A percentile compares a stretch with the other conserved stretches of the same genome.
phyloP scores from a whole-genome alignment of 2,797 vertebrate species.

The Gastrophryne carolinensis region DNA sequence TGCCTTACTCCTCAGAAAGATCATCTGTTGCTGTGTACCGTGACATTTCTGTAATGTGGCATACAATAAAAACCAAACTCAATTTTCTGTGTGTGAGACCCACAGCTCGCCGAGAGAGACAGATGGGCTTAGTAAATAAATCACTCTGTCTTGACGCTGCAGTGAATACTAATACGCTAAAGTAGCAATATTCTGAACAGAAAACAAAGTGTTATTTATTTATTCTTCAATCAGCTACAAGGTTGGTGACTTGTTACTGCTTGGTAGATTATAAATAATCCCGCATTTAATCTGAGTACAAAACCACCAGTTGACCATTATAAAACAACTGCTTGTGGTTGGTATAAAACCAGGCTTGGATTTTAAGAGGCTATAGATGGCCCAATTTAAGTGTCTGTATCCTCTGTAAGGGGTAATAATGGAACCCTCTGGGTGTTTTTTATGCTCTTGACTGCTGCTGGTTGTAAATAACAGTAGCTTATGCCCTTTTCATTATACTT shows the following conservation, averaged over 20 bases:
- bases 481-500: no score
- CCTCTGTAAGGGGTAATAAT: no score
- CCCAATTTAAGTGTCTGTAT: no score
- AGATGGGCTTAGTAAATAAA: constrained; percentile 47
- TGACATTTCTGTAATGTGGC: constrained; percentile 47
- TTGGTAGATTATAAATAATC: no score
- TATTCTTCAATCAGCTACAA: neutral
- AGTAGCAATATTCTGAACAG: neutral
- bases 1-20: constrained; percentile 27
- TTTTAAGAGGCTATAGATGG: no score
- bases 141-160: constrained; percentile 3
- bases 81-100: constrained; percentile 39
- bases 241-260: neutral
- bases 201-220: neutral
- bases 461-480: no score
- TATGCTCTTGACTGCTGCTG: no score
- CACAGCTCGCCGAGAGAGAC: constrained; percentile 13
- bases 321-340: no score
- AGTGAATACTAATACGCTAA: constrained; percentile 38
- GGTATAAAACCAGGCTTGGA: no score
- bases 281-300: no score
- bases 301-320: no score
- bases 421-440: no score
- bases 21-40: constrained; percentile 34
- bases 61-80: constrained; percentile 46